A percentile compares a stretch with the other conserved stretches of the same genome.
phyloP scores from a whole-genome alignment of 2,888 invertebrate genomes.

The Oscheius sp. region DNA sequence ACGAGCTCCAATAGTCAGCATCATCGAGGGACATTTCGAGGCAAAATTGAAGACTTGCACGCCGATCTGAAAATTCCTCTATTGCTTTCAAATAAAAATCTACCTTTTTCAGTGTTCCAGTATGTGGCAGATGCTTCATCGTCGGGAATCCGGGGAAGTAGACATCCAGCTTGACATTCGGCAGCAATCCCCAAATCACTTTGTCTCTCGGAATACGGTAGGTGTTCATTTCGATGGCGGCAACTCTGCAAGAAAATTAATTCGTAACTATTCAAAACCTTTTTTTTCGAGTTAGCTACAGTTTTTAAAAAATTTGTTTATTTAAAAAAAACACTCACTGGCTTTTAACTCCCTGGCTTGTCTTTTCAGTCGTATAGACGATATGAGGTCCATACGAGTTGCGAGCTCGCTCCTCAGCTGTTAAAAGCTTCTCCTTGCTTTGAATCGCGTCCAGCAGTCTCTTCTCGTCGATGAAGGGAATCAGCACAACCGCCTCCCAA shows the following conservation, averaged over 20 bases:
- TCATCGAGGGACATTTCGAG: slow-evolving; percentile 84
- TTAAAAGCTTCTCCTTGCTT: slow-evolving; percentile 74
- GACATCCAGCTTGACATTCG: slow-evolving; percentile 78
- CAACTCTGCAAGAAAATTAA: no score
- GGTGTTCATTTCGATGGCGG: slow-evolving; percentile 66
- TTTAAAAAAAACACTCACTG: neutral
- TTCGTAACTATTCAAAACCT: no score
- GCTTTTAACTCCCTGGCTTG: no score
- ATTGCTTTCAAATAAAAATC: slow-evolving; percentile 3
- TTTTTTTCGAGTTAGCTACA: no score
- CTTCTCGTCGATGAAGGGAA: slow-evolving; percentile 88
- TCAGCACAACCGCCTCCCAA: slow-evolving; percentile 93
- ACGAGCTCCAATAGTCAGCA: slow-evolving; percentile 77
- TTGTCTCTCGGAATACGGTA: slow-evolving; percentile 71
- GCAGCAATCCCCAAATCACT: slow-evolving; percentile 78
- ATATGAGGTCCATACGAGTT: slow-evolving; percentile 89
- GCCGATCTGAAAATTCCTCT: slow-evolving; percentile 70
- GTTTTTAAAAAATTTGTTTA: no score
- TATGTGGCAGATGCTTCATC: slow-evolving; percentile 83
- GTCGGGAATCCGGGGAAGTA: slow-evolving; percentile 92
- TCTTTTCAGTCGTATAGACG: slow-evolving; percentile 75
- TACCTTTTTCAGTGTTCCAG: slow-evolving; percentile 73
- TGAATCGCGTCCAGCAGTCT: slow-evolving; percentile 78
- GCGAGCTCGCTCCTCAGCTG: slow-evolving; percentile 79
- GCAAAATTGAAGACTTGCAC: slow-evolving; percentile 89